Conservation (phyloP, 2,113 vertebrate species). For the Sakesphorus luctuosus region DNA sequence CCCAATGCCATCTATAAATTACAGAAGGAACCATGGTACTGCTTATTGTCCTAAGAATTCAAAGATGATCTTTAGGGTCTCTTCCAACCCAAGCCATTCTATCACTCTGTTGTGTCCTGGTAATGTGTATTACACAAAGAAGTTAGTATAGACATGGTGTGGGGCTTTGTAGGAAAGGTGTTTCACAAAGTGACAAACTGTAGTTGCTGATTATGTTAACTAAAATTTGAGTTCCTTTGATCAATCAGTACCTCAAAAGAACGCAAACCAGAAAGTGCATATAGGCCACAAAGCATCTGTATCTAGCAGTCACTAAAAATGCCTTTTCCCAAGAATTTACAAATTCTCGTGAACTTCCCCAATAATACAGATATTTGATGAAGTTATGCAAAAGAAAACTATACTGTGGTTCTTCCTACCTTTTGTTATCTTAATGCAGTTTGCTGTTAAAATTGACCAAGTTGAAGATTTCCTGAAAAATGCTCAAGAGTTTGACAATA, state of each 20-base stretch:
- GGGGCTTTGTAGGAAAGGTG: not conserved
- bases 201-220: not conserved
- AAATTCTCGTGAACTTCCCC: not conserved
- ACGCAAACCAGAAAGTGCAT: rapidly evolving
- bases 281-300: not conserved
- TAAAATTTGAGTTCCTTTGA: not conserved
- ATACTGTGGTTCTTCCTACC: not conserved
- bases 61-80: not conserved
- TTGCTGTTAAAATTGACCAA: slow-evolving; percentile 84
- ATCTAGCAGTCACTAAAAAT: not conserved
- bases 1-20: not conserved
- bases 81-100: not conserved
- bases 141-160: not conserved
- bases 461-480: slow-evolving; percentile 81
- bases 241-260: not conserved
- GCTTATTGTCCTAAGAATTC: not conserved
- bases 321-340: not conserved
- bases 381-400: not conserved
- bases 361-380: not conserved
- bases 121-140: not conserved
- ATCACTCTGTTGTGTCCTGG: not conserved
- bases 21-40: not conserved
- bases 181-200: not conserved
- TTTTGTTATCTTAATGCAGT: slow-evolving; percentile 75
- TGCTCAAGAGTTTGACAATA: slow-evolving; percentile 68